Base-by-base conservation (phyloP, 2,888 invertebrate genomes). In the Drosophila paranaensis region DNA sequence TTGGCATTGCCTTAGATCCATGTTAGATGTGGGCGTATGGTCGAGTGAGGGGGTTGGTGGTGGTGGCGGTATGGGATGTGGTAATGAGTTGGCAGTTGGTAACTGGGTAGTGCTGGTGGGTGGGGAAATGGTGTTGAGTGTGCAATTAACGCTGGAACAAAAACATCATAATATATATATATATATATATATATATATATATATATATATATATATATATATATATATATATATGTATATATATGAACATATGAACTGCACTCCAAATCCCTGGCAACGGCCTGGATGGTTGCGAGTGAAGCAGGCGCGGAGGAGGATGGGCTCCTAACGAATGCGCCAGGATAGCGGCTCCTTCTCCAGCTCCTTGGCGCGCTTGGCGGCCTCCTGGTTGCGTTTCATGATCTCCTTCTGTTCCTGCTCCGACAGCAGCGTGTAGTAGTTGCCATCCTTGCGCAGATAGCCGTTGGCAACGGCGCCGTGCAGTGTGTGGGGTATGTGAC, bases 281-380 rank as follows among this genome's bases (percentile, higher is more conserved):
- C 57, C 48, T 57, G 42, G 40, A 33, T 33, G 25, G 35, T 33
- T 25, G 4, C 25, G 25, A 27, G 30, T 48, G 46, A 39, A 42
- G 16, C 30, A 33, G 8, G 30, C 16, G 33, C 11, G 9, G n/a
- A 33, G 25, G 11, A 20, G 20, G 20, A 20, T 43, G 5, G 30
- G 10, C 8, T 6, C 13, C 45, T 80, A 86, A 6, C 88, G 88
- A 11, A 72, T 67, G n/a, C 88, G 82, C 84, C 88, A 88, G 6
- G 80, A 85, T 9, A 85, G 61, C 27, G 84, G 84, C 72, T 82
- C 65, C 65, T 85, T 84, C 39, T 82, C 86, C 2, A 79, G 60
- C 66, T 85, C 86, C 67, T 78, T 88, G 71, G 88, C 86, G 2
- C 82, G 80, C 58, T 65, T 57, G 61, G 80, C 88, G 0, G 74